Evolutionary conservation across 1,140 invertebrate genomes (phyloP).

Genomic region (Papilio aristodemus): DNA sequence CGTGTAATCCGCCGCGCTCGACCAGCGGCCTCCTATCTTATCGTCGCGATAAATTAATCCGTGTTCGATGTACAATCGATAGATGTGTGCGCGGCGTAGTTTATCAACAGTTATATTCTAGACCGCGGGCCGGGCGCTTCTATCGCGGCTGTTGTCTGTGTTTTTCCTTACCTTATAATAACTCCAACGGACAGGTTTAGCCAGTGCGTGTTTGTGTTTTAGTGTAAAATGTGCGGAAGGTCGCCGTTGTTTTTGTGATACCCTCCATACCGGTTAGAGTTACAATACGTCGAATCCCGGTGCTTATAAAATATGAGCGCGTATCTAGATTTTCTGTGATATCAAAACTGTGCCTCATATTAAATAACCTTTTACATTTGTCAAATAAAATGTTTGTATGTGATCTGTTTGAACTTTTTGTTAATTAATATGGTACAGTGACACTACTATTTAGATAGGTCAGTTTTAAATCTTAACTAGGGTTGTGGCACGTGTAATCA

Average conservation of each 20-base stretch:
- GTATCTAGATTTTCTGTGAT: too few species aligned
- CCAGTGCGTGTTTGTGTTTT: constrained; percentile 11
- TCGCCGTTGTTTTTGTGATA: constrained; percentile 20
- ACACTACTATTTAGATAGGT: constrained; percentile 13
- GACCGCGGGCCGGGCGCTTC: constrained; percentile 58
- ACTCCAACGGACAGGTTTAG: constrained; percentile 6
- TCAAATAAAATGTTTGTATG: too few species aligned
- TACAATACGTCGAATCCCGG: background rate
- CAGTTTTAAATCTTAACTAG: background rate
- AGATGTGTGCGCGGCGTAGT: constrained; percentile 54
- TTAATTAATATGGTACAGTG: background rate
- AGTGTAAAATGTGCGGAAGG: constrained; percentile 23
- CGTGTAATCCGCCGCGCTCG: constrained; percentile 47
- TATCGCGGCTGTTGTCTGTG: constrained; percentile 33
- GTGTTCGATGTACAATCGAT: constrained; percentile 73
- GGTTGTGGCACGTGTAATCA: background rate
- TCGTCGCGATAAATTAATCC: constrained; percentile 74
- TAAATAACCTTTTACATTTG: too few species aligned
- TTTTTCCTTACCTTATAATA: constrained; percentile 6
- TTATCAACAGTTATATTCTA: constrained; percentile 66
- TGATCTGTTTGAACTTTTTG: background rate
- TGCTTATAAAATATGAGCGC: background rate
- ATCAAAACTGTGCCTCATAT: too few species aligned
- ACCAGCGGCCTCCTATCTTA: constrained; percentile 61
- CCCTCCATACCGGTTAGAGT: background rate